Base-by-base conservation (phyloP, 2,888 invertebrate species). In the Caenorhabditis japonica region DNA sequence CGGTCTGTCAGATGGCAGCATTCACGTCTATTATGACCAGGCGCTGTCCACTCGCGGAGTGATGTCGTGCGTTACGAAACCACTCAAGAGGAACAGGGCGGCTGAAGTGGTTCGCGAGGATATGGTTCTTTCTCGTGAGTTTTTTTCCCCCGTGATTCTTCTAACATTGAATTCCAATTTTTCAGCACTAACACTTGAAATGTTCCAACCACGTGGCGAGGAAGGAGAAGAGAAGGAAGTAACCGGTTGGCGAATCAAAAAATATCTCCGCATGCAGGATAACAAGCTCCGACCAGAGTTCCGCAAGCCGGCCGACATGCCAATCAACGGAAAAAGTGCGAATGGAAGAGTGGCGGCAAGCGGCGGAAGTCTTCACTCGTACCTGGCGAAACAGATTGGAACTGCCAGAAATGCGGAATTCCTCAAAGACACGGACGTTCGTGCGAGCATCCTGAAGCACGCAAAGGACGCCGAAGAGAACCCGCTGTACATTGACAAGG, bases 311-410 rank as follows among this genome's bases (percentile, higher is more conserved):
- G 91, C 91, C 12, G 91, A 91, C 68, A 84, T 91, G 59, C 91
- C 91, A 1, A 88, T 91, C 25, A 88, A 88, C 58, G 91, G 90
- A 7, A 90, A 90, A 66, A 90, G 90, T 88, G 83, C 74, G 15
- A 77, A 79, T 51, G 80, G 80, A 62, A 58, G 78, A 59, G 77
- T 85, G 21, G 83, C 83, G 23, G 75, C 76, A 4, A 75, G 95
- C 27, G 96, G 96, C 1, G 94, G 95, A 59, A 99, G 97, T 0
- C 90, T 99, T 0, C 95, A 96, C 81, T 96, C 97, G 1, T 97
- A 94, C 88, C 94, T 97, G 8, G 96, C 97, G 47, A 92, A 97
- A 69, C 96, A 97, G 88, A 90, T 99, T 60, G 97, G 97, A 0
- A 90, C 95, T 8, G 70, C 70, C 38, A 66, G 79, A 47, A 87